Conservation (phyloP, 2,113 vertebrate species). For the Notarius lentiginosus region DNA sequence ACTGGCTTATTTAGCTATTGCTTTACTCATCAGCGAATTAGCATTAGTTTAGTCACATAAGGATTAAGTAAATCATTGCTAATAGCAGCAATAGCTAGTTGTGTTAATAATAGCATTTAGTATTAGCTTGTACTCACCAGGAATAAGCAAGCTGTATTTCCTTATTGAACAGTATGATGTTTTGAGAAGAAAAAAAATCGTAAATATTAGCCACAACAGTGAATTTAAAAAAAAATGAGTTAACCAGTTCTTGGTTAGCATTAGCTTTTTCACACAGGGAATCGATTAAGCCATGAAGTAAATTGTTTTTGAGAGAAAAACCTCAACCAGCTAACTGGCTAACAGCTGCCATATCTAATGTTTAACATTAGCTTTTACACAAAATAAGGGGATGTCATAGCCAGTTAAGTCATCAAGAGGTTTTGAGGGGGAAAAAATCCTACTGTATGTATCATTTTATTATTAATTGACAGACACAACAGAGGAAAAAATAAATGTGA, state of each 20-base stretch:
- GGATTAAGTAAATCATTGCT: not conserved
- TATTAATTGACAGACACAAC: not conserved
- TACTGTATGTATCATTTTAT: not conserved
- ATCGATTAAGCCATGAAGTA: not conserved
- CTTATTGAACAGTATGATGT: not conserved
- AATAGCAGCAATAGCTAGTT: not conserved
- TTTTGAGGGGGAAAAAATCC: too few relatives aligned
- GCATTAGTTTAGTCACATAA: not conserved
- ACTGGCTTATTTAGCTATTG: not conserved
- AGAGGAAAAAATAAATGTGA: not conserved
- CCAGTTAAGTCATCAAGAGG: not conserved
- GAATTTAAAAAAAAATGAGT: not conserved
- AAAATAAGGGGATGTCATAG: not conserved
- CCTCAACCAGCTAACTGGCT: not conserved
- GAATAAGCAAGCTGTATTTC: not conserved
- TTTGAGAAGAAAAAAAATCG: not conserved
- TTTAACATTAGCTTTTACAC: not conserved
- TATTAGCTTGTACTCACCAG: not conserved
- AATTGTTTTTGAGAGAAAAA: not conserved
- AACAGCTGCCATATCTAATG: not conserved
- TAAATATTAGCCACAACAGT: not conserved
- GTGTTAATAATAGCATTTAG: not conserved
- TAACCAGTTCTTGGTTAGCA: not conserved
- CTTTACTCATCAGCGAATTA: too few relatives aligned
- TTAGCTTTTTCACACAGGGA: not conserved